Evolutionary conservation across 2,797 vertebrate genomes (phyloP), one percentile per base, ranked within the genome.

Genomic region (Eutrigla gurnardus): DNA sequence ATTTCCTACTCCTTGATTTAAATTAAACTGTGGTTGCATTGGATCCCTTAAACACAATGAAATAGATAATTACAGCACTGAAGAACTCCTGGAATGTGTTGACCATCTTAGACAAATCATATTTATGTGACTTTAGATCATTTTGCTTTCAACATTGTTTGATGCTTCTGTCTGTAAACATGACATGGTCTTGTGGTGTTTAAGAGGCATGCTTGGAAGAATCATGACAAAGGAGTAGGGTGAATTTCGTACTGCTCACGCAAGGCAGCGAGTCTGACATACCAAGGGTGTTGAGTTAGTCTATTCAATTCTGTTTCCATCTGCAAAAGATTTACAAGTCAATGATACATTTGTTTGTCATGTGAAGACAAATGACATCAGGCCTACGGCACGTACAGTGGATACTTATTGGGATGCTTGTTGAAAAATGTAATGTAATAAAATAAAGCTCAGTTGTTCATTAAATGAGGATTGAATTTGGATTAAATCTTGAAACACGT

Each of bases 311-410:
- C 25, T 63, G 7, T 43, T 47, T 59, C 65, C 82, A 88, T 87
- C 82, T 87, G 82, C n/a, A 84, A 70, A 5, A 25, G 40, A 84
- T 90, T 87, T 72, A 42, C 47, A 65, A 9, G 10, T 64, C 62
- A 15, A 61, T 47, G 47, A 75, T 82, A 53, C 58, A 66, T 63
- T 69, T 78, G 60, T 79, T 86, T 69, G 39, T 78, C 14, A 39
- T 62, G 18, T 65, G 50, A 36, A 59, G 14, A 63, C 61, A 65
- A 53, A 36, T 55, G 7, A 57, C 40, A 5, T 8, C 37, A 57
- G 14, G 35, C 36, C 37, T 32, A n/a, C 1, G 42, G 2, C 14
- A 45, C 2, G 47, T 18, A 47, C 6, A 25, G 7, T 52, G 8
- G 9, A 37, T 15, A 17, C 9, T 45, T 13, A 59, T 5, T 5